phyloP scores from a whole-genome alignment of 2,888 invertebrate species.

The Mythimna albipuncta region DNA sequence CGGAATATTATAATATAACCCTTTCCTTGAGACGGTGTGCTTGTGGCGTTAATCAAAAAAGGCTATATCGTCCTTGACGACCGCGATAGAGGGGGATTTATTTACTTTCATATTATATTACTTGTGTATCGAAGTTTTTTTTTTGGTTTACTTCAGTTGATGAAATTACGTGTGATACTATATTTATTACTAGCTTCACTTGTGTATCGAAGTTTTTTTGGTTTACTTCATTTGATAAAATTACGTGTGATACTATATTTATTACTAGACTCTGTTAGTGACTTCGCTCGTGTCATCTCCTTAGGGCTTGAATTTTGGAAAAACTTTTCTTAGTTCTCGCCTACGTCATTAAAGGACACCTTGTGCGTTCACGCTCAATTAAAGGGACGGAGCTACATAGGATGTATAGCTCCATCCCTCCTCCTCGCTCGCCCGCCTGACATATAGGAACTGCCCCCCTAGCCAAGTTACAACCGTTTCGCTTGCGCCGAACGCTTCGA shows the following conservation, averaged over 20 bases:
- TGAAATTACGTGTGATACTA: slow-evolving; percentile 12
- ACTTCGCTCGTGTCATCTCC: too few species aligned
- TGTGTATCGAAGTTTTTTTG: not conserved
- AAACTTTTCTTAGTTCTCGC: too few species aligned
- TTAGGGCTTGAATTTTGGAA: too few species aligned
- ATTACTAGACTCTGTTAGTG: not conserved
- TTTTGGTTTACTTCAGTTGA: slow-evolving; percentile 14
- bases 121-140: slow-evolving; percentile 49
- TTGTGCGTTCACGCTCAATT: too few species aligned
- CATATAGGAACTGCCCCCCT: too few species aligned
- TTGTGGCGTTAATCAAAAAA: slow-evolving; percentile 71
- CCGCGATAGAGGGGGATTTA: slow-evolving; percentile 62
- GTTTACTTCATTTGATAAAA: slow-evolving; percentile 10
- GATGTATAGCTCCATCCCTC: too few species aligned
- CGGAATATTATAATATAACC: slow-evolving; percentile 65
- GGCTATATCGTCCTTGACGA: slow-evolving; percentile 63
- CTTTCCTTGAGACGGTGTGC: slow-evolving; percentile 63
- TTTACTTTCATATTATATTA: slow-evolving; percentile 58
- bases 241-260: slow-evolving; percentile 14
- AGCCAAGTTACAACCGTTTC: too few species aligned
- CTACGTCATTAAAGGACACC: too few species aligned
- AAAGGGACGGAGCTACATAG: too few species aligned
- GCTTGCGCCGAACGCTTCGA: too few species aligned
- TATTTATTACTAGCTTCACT: too few species aligned
- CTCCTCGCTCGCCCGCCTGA: too few species aligned